Evolutionary conservation across 2,797 vertebrate species (phyloP).

Genomic region (Acropternis orthonyx): DNA sequence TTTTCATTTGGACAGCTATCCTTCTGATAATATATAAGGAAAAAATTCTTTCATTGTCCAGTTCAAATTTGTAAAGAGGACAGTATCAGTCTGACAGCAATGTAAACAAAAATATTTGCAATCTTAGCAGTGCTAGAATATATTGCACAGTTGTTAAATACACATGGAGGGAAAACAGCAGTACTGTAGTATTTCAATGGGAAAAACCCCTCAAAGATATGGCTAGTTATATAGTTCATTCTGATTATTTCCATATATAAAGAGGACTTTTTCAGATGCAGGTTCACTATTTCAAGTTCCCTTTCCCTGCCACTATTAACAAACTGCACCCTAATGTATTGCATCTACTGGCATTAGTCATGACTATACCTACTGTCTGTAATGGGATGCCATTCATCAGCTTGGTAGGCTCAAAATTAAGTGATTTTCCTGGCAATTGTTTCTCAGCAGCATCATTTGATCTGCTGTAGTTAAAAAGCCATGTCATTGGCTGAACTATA

Average conservation of each 20-base stretch:
- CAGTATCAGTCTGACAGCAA: neutral
- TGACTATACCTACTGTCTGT: neutral
- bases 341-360: neutral
- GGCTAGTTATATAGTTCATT: neutral
- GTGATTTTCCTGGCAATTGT: slow-evolving; percentile 40
- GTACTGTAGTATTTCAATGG: neutral
- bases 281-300: neutral
- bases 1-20: slow-evolving; percentile 55
- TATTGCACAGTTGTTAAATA: neutral
- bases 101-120: neutral
- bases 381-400: slow-evolving; percentile 7
- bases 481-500: neutral
- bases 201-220: neutral
- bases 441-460: slow-evolving; percentile 20
- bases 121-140: neutral
- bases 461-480: neutral
- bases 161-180: neutral
- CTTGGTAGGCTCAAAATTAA: slow-evolving; percentile 21
- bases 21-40: slow-evolving; percentile 8
- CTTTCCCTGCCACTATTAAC: neutral
- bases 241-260: neutral
- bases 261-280: neutral
- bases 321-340: neutral
- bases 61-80: slow-evolving; percentile 26
- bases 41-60: neutral